Evolutionary conservation across 2,113 vertebrate species (phyloP), one percentile per base, ranked within the genome.

Genomic region (Cyrtonyx montezumae): DNA sequence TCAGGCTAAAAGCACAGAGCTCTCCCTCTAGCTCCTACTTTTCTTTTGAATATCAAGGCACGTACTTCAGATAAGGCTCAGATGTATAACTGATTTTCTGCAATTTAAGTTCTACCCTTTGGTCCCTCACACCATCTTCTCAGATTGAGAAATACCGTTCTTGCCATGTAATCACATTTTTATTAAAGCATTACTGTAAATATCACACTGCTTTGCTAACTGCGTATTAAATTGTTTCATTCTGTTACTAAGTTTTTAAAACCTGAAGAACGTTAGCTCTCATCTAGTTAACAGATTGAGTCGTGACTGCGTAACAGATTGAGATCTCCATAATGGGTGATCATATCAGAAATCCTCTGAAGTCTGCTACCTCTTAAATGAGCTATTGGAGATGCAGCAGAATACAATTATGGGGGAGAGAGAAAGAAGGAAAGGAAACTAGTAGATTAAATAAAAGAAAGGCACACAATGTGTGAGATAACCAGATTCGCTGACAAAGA

Each of bases 251-350:
- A 93, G 66, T 92, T 96, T 70, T 79, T 42, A 65, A 73, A 95
- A 78, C 28, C 53, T 82, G 81, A 87, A 92, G 91, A 56, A 53
- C 82, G 84, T 89, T 53, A 10, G 84, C 84, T 96, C 73, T 43
- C 66, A 74, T 90, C 77, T 65, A 91, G 62, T 75, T 84, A 96
- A 91, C 94, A 95, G 95, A 96, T 94, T 95, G 93, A 91, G 73
- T 87, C 79, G 2, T 87, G 89, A 92, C 69, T 84, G 81, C 84
- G 78, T 68, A 95, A 91, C 94, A 96, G 96, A 95, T 91, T 96
- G 96, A 94, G 94, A 95, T 94, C 89, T 95, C 95, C 95, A 95
- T 95, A 95, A 96, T 84, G 77, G 88, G 63, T 93, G 84, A 93
- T 76, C 58, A 46, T 84, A 88, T 87, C 70, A 93, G 81, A 93